Base-by-base conservation (phyloP, 1,140 invertebrate genomes). In the Onthophagus taurus region DNA sequence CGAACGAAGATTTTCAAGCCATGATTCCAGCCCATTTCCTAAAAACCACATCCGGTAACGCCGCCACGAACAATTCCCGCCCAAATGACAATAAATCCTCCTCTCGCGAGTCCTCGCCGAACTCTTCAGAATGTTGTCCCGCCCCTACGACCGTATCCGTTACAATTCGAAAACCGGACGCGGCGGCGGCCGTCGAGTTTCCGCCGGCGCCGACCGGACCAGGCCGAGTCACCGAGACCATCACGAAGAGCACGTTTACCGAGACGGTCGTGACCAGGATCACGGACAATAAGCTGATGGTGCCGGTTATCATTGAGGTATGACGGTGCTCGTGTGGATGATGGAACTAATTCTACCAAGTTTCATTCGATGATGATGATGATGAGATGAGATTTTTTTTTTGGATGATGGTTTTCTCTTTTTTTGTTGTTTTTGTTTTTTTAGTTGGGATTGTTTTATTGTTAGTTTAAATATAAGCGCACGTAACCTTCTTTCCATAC, bases 161-260 rank as follows among this genome's bases (percentile, higher is more conserved):
- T 43, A 83, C 80, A 44, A 83, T 85, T 56, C 82, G 82, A 61
- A 78, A 83, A 58, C 74, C 79, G 44, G 71, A 78, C 57, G 64
- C 75, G 60, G 67, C 73, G 59, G 64, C 75, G 60, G 67, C 73
- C 58, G 72, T 78, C 54, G 75, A 77, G 55, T 81, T 91, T 55
- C 88, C 86, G 48, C 85, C 88, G 51, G 74, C 86, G 37, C 86
- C 88, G 36, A 85, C 80, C 42, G 75, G 80, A 44, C 73, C 87
- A 56, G 89, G 89, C 61, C 78, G 78, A 71, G 81, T 88, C 70
- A 91, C 87, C 53, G 89, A 93, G 74, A 87, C 82, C 64, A 87
- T 92, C 72, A 91, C 88, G 61, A 91, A 89, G 77, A 89, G 87
- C 60, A 92, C 88, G 42, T 84, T 90, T 69, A 92, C 89, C 53